These are phyloP conservation scores for Ceraclea dissimilis DNA, from an alignment of 2,888 invertebrate genomes.

Conservation along the genomic window DNA sequence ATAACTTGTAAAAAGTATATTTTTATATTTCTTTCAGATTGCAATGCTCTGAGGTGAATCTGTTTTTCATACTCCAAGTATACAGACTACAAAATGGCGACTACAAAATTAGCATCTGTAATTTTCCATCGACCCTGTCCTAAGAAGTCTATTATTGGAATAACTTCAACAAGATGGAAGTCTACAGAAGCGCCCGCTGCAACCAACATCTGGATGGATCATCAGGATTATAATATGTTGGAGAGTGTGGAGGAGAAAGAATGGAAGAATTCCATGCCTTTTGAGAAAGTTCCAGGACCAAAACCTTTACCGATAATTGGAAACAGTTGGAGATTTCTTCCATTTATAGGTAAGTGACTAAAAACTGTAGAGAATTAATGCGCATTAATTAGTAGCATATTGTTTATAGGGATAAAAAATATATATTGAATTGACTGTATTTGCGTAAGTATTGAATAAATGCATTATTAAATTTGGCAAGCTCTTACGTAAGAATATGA, in stretches of 20 bases:
- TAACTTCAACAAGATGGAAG: neutral
- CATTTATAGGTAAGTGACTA: slow-evolving; percentile 47
- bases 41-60: no score
- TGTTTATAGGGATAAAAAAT: no score
- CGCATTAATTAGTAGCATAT: neutral
- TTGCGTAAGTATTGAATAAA: no score
- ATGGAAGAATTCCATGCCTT: slow-evolving; percentile 38
- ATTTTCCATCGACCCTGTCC: no score
- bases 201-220: slow-evolving; percentile 8
- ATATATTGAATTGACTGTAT: no score
- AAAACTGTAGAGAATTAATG: neutral
- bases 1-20: no score
- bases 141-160: neutral
- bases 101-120: no score
- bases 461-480: no score
- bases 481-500: no score
- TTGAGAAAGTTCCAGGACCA: slow-evolving; percentile 53
- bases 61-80: no score
- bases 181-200: slow-evolving; percentile 7
- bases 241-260: slow-evolving; percentile 6
- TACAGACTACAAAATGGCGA: no score
- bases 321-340: slow-evolving; percentile 56
- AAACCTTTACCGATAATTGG: slow-evolving; percentile 53
- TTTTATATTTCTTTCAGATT: no score
- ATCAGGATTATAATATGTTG: neutral